Conservation (phyloP, 2,113 vertebrate genomes). For the Morone chrysops region DNA sequence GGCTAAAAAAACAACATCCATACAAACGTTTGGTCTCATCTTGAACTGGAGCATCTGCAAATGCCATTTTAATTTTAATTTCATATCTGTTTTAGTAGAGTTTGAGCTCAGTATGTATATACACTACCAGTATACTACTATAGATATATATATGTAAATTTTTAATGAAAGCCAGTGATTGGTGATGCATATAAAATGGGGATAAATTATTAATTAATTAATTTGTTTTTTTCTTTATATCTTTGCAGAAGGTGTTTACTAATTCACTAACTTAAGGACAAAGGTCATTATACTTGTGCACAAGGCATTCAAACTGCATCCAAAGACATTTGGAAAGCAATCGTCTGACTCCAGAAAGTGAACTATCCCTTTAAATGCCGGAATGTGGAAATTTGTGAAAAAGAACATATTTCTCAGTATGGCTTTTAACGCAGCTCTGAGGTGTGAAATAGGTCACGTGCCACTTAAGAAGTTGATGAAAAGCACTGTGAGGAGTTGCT, state of each 20-base stretch:
- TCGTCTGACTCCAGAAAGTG: not conserved
- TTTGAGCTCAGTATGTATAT: no score
- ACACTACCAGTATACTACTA: no score
- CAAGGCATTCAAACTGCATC: not conserved
- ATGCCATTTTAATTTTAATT: no score
- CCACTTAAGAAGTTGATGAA: conserved; percentile 37
- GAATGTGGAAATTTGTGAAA: not conserved
- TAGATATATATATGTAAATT: not conserved
- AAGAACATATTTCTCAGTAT: not conserved
- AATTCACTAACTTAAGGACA: no score
- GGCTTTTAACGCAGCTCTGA: conserved; percentile 24
- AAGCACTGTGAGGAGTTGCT: conserved; percentile 23
- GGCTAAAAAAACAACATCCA: no score
- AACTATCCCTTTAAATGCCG: conserved; percentile 19
- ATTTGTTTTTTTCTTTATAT: not conserved
- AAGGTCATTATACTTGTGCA: not conserved
- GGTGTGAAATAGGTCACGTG: conserved; percentile 56
- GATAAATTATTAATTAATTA: not conserved
- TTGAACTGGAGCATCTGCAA: no score
- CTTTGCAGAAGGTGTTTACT: not conserved
- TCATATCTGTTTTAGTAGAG: no score
- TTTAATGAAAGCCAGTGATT: not conserved
- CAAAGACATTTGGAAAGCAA: not conserved
- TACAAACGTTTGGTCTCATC: no score
- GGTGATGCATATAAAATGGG: not conserved